Conservation (phyloP, 2,113 vertebrate species). For the Actinemys pallida region DNA sequence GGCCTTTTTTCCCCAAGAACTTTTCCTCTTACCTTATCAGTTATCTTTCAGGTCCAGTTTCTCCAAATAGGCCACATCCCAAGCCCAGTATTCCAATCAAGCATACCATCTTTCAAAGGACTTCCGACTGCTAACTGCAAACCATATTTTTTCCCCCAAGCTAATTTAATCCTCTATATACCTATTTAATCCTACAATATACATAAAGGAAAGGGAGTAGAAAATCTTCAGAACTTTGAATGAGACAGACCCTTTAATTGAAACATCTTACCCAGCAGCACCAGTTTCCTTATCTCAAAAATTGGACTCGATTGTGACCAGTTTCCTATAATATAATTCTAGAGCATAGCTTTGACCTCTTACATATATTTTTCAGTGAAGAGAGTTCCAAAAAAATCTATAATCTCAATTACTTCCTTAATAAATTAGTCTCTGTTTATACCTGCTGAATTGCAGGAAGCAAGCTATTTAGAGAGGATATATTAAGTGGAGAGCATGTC, state of each 20-base stretch:
- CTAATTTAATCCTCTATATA: background rate
- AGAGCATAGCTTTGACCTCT: constrained; percentile 42
- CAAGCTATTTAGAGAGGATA: constrained; percentile 57
- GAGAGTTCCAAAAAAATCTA: constrained; percentile 50
- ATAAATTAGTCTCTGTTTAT: constrained; percentile 45
- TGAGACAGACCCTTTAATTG: constrained; percentile 27
- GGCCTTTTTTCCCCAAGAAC: too few relatives aligned
- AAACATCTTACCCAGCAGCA: constrained; percentile 23
- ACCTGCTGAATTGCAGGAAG: constrained; percentile 46
- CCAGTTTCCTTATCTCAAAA: background rate
- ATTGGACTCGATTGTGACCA: background rate
- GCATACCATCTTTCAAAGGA: too few relatives aligned
- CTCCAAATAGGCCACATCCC: too few relatives aligned
- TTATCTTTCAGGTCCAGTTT: too few relatives aligned
- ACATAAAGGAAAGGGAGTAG: constrained; percentile 8
- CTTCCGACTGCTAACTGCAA: too few relatives aligned
- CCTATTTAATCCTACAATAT: background rate
- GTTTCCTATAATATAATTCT: constrained; percentile 27
- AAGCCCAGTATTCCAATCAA: too few relatives aligned
- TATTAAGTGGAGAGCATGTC: background rate
- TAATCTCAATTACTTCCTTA: constrained; percentile 64
- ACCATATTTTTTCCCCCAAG: background rate
- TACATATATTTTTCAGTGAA: constrained; percentile 12
- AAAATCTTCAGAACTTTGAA: constrained; percentile 12
- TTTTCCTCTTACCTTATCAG: too few relatives aligned